Evolutionary conservation across 1,140 invertebrate genomes (phyloP).

Genomic region (Brachionus plicatilis): DNA sequence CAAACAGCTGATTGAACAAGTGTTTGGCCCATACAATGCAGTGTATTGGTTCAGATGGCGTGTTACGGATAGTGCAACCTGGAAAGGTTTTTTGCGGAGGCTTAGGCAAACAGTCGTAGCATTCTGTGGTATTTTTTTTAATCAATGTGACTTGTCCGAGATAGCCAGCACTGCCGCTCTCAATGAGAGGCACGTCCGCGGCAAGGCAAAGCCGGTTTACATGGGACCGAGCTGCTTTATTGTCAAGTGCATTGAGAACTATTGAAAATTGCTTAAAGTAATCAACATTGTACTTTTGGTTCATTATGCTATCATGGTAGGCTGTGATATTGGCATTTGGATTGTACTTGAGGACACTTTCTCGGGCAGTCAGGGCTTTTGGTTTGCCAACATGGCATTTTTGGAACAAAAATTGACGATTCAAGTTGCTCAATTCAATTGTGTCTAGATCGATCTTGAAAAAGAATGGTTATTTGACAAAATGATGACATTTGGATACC

Average conservation of each 20-base stretch:
- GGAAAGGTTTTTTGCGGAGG: constrained; percentile 85
- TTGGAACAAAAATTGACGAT: constrained; percentile 94
- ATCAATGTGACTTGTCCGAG: constrained; percentile 70
- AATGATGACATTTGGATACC: constrained; percentile 50
- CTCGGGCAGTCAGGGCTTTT: constrained; percentile 72
- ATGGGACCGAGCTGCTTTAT: constrained; percentile 87
- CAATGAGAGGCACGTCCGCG: constrained; percentile 83
- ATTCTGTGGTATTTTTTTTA: constrained; percentile 74
- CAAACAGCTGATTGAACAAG: constrained; percentile 95
- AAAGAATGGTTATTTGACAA: constrained; percentile 10
- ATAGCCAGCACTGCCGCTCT: constrained; percentile 94
- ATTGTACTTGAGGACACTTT: constrained; percentile 81
- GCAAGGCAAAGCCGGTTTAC: constrained; percentile 98
- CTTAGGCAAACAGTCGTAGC: constrained; percentile 93
- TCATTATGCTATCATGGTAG: constrained; percentile 86
- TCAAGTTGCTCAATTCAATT: constrained; percentile 98
- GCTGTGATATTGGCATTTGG: constrained; percentile 78
- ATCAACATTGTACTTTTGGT: constrained; percentile 76
- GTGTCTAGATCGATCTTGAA: constrained; percentile 96
- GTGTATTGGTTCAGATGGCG: constrained; percentile 97
- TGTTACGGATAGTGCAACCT: constrained; percentile 96
- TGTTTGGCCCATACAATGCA: constrained; percentile 99
- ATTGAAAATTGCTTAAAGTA: constrained; percentile 88
- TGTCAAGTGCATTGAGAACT: constrained; percentile 95
- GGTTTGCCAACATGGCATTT: constrained; percentile 95